Evolutionary conservation across 1,140 invertebrate species (phyloP), one percentile per base, ranked within the genome.

Genomic region (Anoplophora glabripennis): DNA sequence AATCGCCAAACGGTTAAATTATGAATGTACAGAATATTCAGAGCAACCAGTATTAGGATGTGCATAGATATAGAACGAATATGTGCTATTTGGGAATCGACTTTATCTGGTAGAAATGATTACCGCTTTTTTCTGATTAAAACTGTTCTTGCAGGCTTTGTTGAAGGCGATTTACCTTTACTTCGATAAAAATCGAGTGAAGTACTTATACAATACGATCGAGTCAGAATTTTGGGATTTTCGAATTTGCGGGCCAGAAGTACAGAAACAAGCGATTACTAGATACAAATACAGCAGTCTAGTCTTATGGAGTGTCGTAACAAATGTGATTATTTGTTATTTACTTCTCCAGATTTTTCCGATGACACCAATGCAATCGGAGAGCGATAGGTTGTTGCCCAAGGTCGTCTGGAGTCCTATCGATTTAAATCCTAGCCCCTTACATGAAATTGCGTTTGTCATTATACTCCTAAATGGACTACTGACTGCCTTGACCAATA

Each of bases 341-440:
- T 14, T 7, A 5, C 42, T 42, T 51, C 28, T 52, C 14, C 36
- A 12, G 5, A 48, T 48, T 12, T 57, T 48, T 17, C 56, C 36
- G 7, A 7, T 49, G 21, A 28, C 36, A 5, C 28, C 34, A 12
- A 51, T 44, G 28, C 47, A 2, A 3, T 28, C 56, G 10, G 42
- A 57, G 48, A 46, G 38, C 11, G 52, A 48, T 7, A 51, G 56
- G 33, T 36, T 38, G n/a, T 58, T 58, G 42, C 56, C 56, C 11
- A 41, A 17, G 10, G 28, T 52, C 1, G 33, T 41, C 18, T 42
- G 44, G 54, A 38, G 21, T 17, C 54, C 54, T 1, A 15, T 57
- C 17, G 46, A 57, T 42, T 15, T 33, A 11, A 14, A 57, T 28
- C 42, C 44, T 9, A 57, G 54, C 11, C 54, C 54, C 12, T 10